Conservation (phyloP, 2,113 vertebrate genomes). For the Aramus guarauna region DNA sequence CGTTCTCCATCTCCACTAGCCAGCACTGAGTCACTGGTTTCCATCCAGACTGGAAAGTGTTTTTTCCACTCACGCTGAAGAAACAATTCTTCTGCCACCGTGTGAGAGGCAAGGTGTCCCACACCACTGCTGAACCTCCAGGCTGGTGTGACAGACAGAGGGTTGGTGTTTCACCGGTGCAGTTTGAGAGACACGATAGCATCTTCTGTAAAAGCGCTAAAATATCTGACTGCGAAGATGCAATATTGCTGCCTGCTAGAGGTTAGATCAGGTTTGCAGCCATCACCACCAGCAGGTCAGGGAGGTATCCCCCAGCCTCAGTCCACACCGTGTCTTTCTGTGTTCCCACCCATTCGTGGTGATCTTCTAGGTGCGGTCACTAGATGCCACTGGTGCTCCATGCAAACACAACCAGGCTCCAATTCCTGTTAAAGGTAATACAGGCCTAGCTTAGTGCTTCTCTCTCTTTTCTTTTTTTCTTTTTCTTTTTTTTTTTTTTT, state of each 20-base stretch:
- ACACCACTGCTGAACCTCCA: background rate
- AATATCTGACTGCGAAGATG: background rate
- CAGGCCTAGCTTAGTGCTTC: fast-evolving
- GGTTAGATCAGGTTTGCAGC: background rate
- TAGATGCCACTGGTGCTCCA: slow-evolving; percentile 70
- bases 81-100: fast-evolving
- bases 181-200: background rate
- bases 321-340: fast-evolving
- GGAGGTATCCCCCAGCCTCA: background rate
- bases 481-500: too few relatives aligned
- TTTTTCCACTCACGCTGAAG: background rate
- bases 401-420: fast-evolving
- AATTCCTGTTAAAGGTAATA: background rate
- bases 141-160: too few relatives aligned
- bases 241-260: background rate
- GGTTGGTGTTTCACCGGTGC: fast-evolving
- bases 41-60: background rate
- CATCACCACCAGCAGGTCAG: background rate
- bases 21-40: background rate
- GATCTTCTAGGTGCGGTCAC: background rate
- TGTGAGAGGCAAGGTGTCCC: background rate
- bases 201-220: background rate
- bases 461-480: too few relatives aligned
- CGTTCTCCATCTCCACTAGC: background rate
- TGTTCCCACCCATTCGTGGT: fast-evolving